Base-by-base conservation (phyloP, 1,140 invertebrate genomes). In the Papilio helenus region DNA sequence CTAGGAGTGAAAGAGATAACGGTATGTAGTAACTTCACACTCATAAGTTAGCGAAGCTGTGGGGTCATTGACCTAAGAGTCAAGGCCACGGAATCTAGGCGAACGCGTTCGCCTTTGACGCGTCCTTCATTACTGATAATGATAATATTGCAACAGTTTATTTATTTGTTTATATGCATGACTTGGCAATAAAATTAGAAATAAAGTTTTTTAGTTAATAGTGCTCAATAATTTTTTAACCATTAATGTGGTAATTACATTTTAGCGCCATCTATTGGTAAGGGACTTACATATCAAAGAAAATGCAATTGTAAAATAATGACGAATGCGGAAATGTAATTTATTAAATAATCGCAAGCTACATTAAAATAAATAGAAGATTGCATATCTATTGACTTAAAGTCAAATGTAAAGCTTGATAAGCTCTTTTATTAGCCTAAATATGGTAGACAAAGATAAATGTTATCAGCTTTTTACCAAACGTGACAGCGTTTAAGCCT, bases 31-130 rank as follows among this genome's bases (percentile, higher is more conserved):
- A n/a, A 18, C 9, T 18, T 61, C 20, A 29, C 49, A 58, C 51
- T 76, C 34, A 58, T 34, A 76, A 76, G n/a, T 34, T 76, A 29
- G 29, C 16, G 26, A 76, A 76, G 74, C 74, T 76, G 74, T 29
- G 74, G 34, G 74, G 51, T 34, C 74, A 55, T 20, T 58, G 74
- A 76, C 49, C 74, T 76, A 34, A 76, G 51, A 76, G 74, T 76
- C 74, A 76, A 76, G 74, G 74, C 74, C 74, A 61, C 51, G 16
- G 74, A 58, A 76, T 76, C 55, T 76, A 76, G 73, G 46, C 49
- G 51, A 76, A n/a, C 74, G 29, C 23, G 3, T 9, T 18, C 55
- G 51, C 18, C 74, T 76, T 61, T 34, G 74, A 39, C 18, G n/a
- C 51, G 51, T 76, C 74, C 74, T 76, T 76, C 49, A 76, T 61